Percentiles rank a stretch among this genome's conserved stretches.
phyloP scores from a whole-genome alignment of 2,797 vertebrate species.

The Rhynchonycteris naso region DNA sequence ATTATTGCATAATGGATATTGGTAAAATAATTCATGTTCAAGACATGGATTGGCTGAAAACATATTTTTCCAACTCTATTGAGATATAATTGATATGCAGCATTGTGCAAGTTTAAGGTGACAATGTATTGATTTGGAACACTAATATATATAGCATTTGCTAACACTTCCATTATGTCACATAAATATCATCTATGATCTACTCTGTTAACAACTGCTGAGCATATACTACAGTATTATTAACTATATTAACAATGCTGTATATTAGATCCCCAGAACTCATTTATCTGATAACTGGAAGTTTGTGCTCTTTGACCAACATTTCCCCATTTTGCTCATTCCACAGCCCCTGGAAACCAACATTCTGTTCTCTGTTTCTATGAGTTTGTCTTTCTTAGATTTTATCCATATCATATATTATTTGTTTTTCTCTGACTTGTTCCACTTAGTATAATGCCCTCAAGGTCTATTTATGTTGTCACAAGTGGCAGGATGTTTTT shows the following conservation, averaged over 20 bases:
- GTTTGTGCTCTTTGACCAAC: neutral
- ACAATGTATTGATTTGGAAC: neutral
- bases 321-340: neutral
- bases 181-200: neutral
- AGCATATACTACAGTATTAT: neutral
- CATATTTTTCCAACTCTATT: neutral
- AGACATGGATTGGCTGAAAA: neutral
- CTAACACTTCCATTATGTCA: neutral
- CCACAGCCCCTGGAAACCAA: neutral
- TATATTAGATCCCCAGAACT: neutral
- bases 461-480: neutral
- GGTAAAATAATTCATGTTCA: neutral
- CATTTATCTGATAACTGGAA: neutral
- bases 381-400: neutral
- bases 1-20: neutral
- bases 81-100: neutral
- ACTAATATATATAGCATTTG: neutral
- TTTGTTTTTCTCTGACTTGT: neutral
- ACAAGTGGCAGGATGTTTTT: neutral
- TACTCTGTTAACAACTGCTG: neutral
- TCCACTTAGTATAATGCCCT: neutral
- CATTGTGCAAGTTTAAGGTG: neutral
- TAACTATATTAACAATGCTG: neutral
- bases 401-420: neutral
- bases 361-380: neutral